phyloP scores from a whole-genome alignment of 1,140 invertebrate species.

The Mactra quadrangularis region DNA sequence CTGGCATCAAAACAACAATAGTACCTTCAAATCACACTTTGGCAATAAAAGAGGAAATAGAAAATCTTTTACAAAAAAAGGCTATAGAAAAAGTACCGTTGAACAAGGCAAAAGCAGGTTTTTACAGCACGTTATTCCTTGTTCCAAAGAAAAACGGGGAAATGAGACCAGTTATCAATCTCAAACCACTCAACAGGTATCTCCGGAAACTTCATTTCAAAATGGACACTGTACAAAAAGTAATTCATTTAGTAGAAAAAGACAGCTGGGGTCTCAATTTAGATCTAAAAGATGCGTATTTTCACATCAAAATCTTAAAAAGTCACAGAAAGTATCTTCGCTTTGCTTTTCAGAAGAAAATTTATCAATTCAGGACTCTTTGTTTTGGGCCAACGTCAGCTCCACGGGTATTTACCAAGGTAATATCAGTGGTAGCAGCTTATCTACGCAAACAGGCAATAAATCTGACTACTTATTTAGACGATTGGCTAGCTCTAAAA shows the following conservation, averaged over 20 bases:
- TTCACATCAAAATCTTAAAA: no score
- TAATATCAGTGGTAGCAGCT: no score
- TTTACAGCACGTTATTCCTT: no score
- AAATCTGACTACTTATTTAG: no score
- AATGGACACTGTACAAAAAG: constrained; percentile 3
- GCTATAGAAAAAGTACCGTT: not conserved
- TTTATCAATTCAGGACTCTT: not conserved
- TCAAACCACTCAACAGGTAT: not conserved
- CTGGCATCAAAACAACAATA: not conserved
- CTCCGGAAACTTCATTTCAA: constrained; percentile 27
- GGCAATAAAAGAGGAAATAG: not conserved
- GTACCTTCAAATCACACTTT: not conserved
- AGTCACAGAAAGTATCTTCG: no score
- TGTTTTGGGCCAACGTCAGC: constrained; percentile 10
- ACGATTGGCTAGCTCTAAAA: no score
- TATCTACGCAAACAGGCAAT: no score
- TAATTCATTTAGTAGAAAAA: constrained; percentile 10
- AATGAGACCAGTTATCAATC: no score
- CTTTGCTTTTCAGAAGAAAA: no score
- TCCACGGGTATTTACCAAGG: constrained; percentile 26
- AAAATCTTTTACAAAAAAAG: constrained; percentile 10
- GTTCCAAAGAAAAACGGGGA: no score
- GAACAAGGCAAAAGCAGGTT: not conserved
- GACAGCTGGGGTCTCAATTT: no score
- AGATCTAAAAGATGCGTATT: no score